Conservation (phyloP, 1,140 invertebrate species). For the Episyrphus balteatus region DNA sequence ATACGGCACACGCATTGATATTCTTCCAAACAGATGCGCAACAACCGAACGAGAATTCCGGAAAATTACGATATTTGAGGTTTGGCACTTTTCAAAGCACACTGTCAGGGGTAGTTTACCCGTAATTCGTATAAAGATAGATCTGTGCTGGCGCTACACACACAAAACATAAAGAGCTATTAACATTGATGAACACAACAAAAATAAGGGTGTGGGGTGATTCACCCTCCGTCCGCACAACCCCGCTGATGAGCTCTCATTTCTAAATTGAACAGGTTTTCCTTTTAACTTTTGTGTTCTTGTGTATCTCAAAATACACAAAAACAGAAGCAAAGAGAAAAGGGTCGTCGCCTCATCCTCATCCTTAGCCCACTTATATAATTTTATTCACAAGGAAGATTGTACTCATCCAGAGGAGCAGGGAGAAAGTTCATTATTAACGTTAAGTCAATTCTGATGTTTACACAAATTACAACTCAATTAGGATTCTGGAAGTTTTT, state of each 20-base stretch:
- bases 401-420: too few relatives aligned
- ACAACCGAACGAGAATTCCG: background rate
- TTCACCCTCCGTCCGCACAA: too few relatives aligned
- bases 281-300: too few relatives aligned
- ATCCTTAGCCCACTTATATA: background rate
- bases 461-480: constrained; percentile 4
- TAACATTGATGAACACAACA: background rate
- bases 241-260: too few relatives aligned
- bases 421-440: background rate
- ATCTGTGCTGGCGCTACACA: background rate
- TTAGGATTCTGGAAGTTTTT: background rate
- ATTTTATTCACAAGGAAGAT: too few relatives aligned
- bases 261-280: too few relatives aligned
- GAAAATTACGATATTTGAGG: constrained; percentile 3
- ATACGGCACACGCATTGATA: too few relatives aligned
- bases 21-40: too few relatives aligned
- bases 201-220: too few relatives aligned
- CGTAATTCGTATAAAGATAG: background rate
- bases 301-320: background rate
- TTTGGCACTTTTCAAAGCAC: constrained; percentile 1
- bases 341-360: background rate
- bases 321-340: background rate
- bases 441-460: constrained; percentile 4
- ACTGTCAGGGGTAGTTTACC: background rate
- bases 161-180: background rate